phyloP scores from a whole-genome alignment of 2,113 vertebrate species.

The Ceyx margarethae region DNA sequence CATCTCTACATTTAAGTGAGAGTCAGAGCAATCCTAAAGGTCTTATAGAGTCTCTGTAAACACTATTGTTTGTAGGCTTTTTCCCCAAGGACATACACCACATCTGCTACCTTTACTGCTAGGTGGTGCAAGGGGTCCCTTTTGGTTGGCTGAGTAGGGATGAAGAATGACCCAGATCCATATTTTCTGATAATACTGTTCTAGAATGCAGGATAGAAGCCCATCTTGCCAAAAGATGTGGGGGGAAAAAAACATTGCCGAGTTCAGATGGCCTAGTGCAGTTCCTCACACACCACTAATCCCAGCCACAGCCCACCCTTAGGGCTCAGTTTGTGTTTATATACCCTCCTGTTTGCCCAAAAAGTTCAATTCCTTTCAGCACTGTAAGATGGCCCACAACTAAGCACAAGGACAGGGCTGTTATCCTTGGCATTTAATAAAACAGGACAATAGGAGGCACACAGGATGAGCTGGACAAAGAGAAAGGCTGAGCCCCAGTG shows the following conservation, averaged over 20 bases:
- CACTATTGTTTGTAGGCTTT: neutral
- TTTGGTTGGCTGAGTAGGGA: neutral
- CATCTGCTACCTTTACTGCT: neutral
- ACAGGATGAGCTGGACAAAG: neutral
- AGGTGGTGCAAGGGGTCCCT: neutral
- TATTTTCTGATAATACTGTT: neutral
- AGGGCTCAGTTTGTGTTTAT: neutral
- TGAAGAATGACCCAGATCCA: fast-evolving
- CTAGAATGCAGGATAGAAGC: neutral
- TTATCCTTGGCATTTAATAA: neutral
- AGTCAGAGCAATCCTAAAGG: neutral
- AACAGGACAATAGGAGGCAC: neutral
- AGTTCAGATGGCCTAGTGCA: neutral
- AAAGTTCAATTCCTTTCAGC: neutral
- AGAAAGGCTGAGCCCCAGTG: neutral
- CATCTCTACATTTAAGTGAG: neutral
- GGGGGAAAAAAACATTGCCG: neutral
- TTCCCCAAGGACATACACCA: neutral
- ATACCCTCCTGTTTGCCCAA: neutral
- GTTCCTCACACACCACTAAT: neutral
- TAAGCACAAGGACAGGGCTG: neutral
- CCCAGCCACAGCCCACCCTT: neutral
- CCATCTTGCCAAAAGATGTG: neutral
- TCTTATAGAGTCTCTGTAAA: neutral
- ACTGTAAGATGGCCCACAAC: too few relatives aligned